Conservation (phyloP, 1,140 invertebrate species). For the Triops cancriformis region DNA sequence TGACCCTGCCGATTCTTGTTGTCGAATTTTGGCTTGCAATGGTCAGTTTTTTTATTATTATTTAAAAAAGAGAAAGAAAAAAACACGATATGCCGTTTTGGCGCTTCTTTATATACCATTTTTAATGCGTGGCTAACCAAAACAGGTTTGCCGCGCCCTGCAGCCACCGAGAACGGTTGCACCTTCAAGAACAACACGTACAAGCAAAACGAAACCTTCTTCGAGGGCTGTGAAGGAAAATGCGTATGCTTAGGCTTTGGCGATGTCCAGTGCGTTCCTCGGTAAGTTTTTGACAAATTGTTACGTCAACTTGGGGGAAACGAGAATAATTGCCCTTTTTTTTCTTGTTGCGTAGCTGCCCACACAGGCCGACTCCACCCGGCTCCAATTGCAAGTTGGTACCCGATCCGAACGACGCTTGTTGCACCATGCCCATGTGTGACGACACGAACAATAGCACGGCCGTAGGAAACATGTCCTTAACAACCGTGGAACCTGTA, state of each 20-base stretch:
- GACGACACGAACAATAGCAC: conserved; percentile 66
- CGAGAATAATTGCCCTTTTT: neutral
- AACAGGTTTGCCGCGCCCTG: conserved; percentile 29
- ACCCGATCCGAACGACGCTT: conserved; percentile 64
- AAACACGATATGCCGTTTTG: conserved; percentile 18
- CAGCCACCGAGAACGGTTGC: conserved; percentile 51
- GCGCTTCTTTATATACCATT: neutral
- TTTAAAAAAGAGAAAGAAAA: no score
- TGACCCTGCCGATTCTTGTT: conserved; percentile 37
- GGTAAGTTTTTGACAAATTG: conserved; percentile 38
- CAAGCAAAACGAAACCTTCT: conserved; percentile 57
- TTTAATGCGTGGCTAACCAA: neutral
- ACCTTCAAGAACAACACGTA: conserved; percentile 64
- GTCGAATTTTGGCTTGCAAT: conserved; percentile 39
- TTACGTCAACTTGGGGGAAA: neutral
- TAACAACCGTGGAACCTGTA: conserved; percentile 23
- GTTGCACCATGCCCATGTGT: conserved; percentile 72
- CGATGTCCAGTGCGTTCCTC: conserved; percentile 58
- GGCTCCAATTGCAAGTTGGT: conserved; percentile 53
- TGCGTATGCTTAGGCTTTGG: conserved; percentile 67
- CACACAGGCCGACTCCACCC: conserved; percentile 39
- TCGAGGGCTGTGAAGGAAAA: conserved; percentile 65
- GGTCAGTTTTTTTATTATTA: conserved; percentile 18
- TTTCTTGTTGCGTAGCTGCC: conserved; percentile 43
- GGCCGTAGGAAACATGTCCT: conserved; percentile 38